Conservation (phyloP, 1,140 invertebrate genomes). For the Drosophila watanabei region DNA sequence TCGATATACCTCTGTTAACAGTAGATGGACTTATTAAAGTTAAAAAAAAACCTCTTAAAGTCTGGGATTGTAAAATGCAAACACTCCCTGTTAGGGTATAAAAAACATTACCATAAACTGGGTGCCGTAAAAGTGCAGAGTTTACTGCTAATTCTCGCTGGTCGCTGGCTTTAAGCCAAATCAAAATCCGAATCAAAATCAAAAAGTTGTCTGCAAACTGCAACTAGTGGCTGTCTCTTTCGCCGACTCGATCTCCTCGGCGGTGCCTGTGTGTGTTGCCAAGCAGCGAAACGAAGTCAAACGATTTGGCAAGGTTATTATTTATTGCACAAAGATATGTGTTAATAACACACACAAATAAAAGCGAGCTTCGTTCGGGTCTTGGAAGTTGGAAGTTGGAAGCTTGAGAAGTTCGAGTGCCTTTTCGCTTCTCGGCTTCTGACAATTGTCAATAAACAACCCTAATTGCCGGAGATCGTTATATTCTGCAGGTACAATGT, state of each 20-base stretch:
- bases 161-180: constrained; percentile 6
- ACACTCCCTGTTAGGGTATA: background rate
- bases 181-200: constrained; percentile 27
- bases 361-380: constrained; percentile 1
- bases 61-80: background rate
- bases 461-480: constrained; percentile 40
- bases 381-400: background rate
- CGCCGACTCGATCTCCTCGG: background rate
- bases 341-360: constrained; percentile 62
- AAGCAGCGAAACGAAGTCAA: constrained; percentile 68
- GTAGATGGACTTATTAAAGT: no score
- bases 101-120: constrained; percentile 20
- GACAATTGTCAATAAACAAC: constrained; percentile 48
- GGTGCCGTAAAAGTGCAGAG: constrained; percentile 50
- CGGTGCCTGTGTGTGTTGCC: constrained; percentile 50
- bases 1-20: background rate
- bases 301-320: constrained; percentile 80
- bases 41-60: no score
- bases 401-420: background rate
- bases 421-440: constrained; percentile 8
- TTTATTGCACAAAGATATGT: constrained; percentile 79
- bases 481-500: constrained; percentile 50
- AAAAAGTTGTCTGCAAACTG: constrained; percentile 30
- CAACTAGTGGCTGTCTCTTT: constrained; percentile 27
- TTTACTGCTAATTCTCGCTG: constrained; percentile 47